Percentiles rank a stretch among this genome's conserved stretches.
Conservation (phyloP, 2,797 vertebrate genomes). For the Microctenopoma lineatum region DNA sequence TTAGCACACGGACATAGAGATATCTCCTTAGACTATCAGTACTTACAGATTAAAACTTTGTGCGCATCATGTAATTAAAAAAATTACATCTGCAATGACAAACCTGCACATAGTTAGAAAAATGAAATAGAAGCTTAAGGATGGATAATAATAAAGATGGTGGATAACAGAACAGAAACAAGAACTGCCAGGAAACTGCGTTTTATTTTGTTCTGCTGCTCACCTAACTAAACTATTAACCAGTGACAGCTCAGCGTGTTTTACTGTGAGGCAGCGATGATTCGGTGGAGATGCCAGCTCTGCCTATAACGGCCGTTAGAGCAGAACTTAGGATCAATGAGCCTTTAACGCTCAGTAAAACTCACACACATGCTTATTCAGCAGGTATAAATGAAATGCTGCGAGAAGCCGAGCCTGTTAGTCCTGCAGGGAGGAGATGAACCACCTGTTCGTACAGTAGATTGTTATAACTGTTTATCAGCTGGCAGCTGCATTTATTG, state of each 20-base stretch:
- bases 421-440: too few species aligned
- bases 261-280: background rate
- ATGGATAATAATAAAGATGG: too few species aligned
- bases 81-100: background rate
- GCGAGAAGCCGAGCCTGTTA: background rate
- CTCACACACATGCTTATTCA: slow-evolving; percentile 20
- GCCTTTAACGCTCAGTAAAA: slow-evolving; percentile 1
- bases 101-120: background rate
- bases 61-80: slow-evolving; percentile 5
- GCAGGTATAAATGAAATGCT: slow-evolving; percentile 7
- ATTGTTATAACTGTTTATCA: background rate
- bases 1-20: slow-evolving; percentile 34
- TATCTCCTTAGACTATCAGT: slow-evolving; percentile 32
- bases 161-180: too few species aligned
- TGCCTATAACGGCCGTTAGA: background rate
- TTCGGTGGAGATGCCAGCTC: background rate
- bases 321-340: slow-evolving; percentile 19
- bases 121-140: too few species aligned
- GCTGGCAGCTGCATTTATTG: background rate
- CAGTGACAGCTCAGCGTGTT: background rate
- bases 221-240: background rate
- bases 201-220: too few species aligned
- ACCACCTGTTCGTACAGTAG: too few species aligned
- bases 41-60: slow-evolving; percentile 19
- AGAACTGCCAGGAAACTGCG: too few species aligned